These are phyloP conservation scores for Malaclemys terrapin DNA, from an alignment of 2,113 vertebrate species.

Conservation along the genomic window DNA sequence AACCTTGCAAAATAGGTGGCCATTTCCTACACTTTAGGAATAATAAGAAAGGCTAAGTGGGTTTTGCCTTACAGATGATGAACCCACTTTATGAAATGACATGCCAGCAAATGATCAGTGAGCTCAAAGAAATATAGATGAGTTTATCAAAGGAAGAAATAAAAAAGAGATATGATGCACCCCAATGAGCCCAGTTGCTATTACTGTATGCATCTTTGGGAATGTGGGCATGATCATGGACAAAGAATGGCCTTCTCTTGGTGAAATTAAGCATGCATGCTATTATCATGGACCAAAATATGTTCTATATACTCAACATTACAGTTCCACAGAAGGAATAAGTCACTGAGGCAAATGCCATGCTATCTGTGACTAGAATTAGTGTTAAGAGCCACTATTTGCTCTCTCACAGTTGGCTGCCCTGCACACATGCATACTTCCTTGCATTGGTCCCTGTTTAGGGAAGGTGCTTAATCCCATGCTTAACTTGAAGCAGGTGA, in stretches of 20 bases:
- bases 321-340: neutral
- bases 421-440: neutral
- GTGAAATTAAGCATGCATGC: fast-evolving
- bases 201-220: neutral
- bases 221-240: neutral
- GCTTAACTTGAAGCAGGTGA: neutral
- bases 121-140: neutral
- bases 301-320: neutral
- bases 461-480: neutral
- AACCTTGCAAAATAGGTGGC: neutral
- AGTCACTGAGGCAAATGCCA: neutral
- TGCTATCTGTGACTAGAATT: neutral
- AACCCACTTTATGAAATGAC: neutral
- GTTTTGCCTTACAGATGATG: neutral
- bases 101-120: neutral
- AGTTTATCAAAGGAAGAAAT: neutral
- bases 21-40: neutral
- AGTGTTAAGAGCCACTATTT: neutral
- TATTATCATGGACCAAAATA: neutral
- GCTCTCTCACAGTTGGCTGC: neutral
- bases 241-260: neutral
- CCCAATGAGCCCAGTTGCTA: neutral
- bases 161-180: neutral
- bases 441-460: neutral
- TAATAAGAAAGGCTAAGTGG: neutral